Base-by-base conservation (phyloP, 2,113 vertebrate species). In the Forbesichthys agassizii region DNA sequence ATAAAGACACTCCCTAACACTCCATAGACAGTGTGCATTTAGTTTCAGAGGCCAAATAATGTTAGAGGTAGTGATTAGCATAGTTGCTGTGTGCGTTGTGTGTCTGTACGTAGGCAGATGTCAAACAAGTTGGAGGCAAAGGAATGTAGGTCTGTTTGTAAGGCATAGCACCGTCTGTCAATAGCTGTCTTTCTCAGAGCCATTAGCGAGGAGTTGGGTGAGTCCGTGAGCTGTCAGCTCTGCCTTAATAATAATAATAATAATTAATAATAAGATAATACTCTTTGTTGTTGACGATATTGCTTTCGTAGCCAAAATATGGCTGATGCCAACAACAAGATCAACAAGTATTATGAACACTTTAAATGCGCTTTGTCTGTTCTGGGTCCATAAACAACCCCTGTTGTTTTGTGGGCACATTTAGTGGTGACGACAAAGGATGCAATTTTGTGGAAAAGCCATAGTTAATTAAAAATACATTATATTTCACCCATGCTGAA, bases 101-200 rank as follows among this genome's bases (percentile, higher is more conserved):
- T 42, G 36, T 42, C 36, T 42, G 7, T 27, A 27, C 27, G 4
- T 7, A 77, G 74, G 72, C 84, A 86, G 77, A 86, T 79, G 88
- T 90, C 90, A 86, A 91, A 86, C 86, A 79, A 81, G 85, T 86
- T 88, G 88, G 73, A 83, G 74, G 73, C 36, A 66, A 73, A 62
- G 86, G 86, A 89, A 86, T 86, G 82, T 83, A 59, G 78, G 69
- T 51, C 68, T 88, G 86, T 84, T 88, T 49, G 81, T 80, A 81
- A 84, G 77, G 68, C 78, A 68, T 68, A 18, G 64, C 71, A 68
- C 49, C 47, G 61, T 88, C 87, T 88, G 86, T 92, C 90, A 87
- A 51, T 63, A 61, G 58, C 52, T 76, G 80, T 83, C 82, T 84
- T 69, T 81, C 76, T 54, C 64, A 20, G 73, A 86, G 84, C 86